Conservation (phyloP, 2,797 vertebrate species). For the Muscicapa comitata region DNA sequence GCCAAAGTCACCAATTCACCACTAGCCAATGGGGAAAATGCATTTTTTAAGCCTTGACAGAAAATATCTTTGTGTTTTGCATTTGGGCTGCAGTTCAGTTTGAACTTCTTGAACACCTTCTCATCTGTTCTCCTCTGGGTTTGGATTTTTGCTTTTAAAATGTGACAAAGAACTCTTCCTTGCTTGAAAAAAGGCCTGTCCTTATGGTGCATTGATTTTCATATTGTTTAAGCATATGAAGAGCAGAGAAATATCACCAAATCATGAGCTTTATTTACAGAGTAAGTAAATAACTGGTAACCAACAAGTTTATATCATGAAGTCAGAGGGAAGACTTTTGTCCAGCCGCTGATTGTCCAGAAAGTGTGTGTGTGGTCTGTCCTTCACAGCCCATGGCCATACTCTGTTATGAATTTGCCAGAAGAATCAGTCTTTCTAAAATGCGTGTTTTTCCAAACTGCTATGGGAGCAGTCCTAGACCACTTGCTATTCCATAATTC, state of each 20-base stretch:
- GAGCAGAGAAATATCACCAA: not conserved
- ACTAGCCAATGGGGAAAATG: not conserved
- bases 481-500: slow-evolving; percentile 14
- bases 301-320: not conserved
- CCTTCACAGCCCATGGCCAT: not conserved
- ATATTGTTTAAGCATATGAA: not conserved
- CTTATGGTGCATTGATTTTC: not conserved
- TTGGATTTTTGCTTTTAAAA: not conserved
- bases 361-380: not conserved
- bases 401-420: not conserved
- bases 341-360: not conserved
- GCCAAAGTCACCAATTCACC: not conserved
- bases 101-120: not conserved
- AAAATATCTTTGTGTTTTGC: not conserved
- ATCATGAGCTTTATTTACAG: not conserved
- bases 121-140: not conserved
- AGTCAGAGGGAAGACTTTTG: not conserved
- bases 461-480: not conserved
- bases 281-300: not conserved
- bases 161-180: not conserved
- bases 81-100: not conserved
- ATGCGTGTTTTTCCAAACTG: not conserved
- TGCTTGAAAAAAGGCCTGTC: not conserved
- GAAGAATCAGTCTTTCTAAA: not conserved
- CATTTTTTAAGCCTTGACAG: not conserved